Evolutionary conservation across 2,113 vertebrate species (phyloP).

Genomic region (Crotalus tigris): DNA sequence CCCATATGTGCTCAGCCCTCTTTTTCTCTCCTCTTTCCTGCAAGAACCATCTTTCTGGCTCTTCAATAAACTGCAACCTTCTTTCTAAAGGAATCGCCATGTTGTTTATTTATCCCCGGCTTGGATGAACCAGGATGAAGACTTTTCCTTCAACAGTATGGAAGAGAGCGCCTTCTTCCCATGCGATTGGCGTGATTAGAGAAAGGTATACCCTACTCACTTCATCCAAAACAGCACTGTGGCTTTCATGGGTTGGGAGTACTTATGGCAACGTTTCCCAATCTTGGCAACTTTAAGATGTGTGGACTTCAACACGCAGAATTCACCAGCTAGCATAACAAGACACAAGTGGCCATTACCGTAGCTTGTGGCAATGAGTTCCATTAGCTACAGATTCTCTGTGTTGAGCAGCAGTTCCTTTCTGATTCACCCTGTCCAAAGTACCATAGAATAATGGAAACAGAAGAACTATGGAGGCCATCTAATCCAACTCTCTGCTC

Average conservation of each 20-base stretch:
- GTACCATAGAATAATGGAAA: neutral
- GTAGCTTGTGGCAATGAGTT: neutral
- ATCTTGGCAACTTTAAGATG: neutral
- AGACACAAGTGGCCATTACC: neutral
- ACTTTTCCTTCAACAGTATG: too few relatives aligned
- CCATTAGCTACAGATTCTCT: neutral
- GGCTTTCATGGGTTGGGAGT: neutral
- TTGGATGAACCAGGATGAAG: too few relatives aligned
- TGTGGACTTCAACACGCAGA: neutral
- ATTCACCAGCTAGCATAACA: neutral
- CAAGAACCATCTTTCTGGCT: too few relatives aligned
- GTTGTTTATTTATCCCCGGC: too few relatives aligned
- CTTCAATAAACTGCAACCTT: too few relatives aligned
- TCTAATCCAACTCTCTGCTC: neutral
- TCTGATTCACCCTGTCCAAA: neutral
- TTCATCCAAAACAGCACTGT: neutral
- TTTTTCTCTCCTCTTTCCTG: too few relatives aligned
- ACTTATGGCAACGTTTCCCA: neutral
- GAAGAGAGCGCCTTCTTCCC: too few relatives aligned
- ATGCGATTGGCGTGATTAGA: too few relatives aligned
- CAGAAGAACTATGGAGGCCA: neutral
- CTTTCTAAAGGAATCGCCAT: too few relatives aligned
- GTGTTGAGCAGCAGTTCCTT: neutral
- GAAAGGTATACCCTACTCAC: neutral
- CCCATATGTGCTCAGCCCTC: too few relatives aligned